Conservation (phyloP, 2,888 invertebrate genomes). For the Plusia festucae region DNA sequence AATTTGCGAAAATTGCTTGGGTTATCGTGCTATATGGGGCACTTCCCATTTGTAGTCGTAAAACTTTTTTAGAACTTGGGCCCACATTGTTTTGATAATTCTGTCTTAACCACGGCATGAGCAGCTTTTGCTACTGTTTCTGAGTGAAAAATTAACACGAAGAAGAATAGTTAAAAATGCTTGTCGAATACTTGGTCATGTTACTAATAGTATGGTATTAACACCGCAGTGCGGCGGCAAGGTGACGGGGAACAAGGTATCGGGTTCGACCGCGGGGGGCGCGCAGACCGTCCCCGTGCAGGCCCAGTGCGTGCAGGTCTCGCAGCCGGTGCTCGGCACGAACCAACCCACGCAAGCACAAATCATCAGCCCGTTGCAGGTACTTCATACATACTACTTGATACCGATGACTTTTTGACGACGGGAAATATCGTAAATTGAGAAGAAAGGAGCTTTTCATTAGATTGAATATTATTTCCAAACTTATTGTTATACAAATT, state of each 20-base stretch:
- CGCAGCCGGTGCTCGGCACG: conserved; percentile 91
- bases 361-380: conserved; percentile 93
- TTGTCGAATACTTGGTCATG: background rate
- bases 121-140: too few species aligned
- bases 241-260: conserved; percentile 76
- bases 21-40: too few species aligned
- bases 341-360: conserved; percentile 92
- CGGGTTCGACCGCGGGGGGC: conserved; percentile 64
- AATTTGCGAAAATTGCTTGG: too few species aligned
- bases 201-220: conserved; percentile 26
- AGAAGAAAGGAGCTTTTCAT: background rate
- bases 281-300: conserved; percentile 86
- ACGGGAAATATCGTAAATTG: background rate
- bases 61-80: too few species aligned
- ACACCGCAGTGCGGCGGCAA: conserved; percentile 77
- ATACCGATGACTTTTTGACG: background rate
- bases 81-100: too few species aligned
- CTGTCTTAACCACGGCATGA: too few species aligned
- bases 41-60: too few species aligned
- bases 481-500: too few species aligned
- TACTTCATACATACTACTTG: conserved; percentile 60
- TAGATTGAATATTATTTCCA: too few species aligned
- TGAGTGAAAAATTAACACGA: too few species aligned
- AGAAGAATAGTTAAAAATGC: background rate
- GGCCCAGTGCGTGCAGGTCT: conserved; percentile 93